These are phyloP conservation scores for Hyperopisus bebe DNA, from an alignment of 2,113 vertebrate species.

Conservation along the genomic window DNA sequence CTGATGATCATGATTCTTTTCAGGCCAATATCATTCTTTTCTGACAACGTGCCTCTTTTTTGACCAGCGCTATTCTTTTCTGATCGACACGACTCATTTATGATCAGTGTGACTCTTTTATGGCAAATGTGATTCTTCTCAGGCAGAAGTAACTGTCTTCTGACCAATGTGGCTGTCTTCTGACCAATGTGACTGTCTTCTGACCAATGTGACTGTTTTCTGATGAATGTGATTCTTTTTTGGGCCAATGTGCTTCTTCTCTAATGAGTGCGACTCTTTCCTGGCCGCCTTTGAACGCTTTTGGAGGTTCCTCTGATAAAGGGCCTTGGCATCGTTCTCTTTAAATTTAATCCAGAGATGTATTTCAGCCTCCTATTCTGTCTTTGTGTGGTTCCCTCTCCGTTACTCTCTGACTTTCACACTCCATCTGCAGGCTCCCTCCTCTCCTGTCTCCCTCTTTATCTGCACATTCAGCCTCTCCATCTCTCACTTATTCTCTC, in stretches of 20 bases:
- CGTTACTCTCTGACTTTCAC: not conserved
- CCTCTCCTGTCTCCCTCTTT: not conserved
- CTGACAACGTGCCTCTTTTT: not conserved
- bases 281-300: not conserved
- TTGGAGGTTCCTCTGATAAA: not conserved
- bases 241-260: not conserved
- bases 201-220: not conserved
- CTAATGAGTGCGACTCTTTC: not conserved
- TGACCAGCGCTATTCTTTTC: not conserved
- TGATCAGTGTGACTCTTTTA: not conserved
- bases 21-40: too few species aligned
- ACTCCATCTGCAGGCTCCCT: not conserved
- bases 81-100: not conserved
- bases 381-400: not conserved
- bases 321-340: not conserved
- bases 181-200: not conserved
- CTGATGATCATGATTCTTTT: too few species aligned
- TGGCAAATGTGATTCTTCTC: not conserved
- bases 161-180: not conserved
- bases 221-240: not conserved
- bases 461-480: not conserved
- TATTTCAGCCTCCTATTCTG: not conserved
- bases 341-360: not conserved
- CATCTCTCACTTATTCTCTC: not conserved
- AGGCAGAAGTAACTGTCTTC: not conserved